Conservation (phyloP, 2,113 vertebrate genomes). For the Hydrochoerus hydrochaeris region DNA sequence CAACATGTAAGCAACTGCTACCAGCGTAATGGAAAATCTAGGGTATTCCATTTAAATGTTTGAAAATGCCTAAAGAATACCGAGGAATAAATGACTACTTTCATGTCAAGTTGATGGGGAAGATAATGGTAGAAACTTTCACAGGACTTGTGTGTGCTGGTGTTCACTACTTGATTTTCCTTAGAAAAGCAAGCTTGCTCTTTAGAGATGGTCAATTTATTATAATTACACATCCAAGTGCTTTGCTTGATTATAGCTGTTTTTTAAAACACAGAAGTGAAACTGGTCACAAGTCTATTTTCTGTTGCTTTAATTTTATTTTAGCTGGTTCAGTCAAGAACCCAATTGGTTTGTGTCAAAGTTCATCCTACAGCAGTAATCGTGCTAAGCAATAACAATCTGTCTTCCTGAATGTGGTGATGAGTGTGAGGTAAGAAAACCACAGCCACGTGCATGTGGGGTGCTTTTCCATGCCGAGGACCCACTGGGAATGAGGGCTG, state of each 20-base stretch:
- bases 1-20: background rate
- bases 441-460: background rate
- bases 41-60: background rate
- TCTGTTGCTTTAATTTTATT: background rate
- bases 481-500: background rate
- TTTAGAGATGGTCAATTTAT: background rate
- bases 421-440: constrained; percentile 48
- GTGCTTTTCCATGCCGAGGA: background rate
- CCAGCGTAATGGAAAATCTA: background rate
- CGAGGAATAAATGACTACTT: background rate
- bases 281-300: background rate
- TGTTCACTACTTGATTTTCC: background rate
- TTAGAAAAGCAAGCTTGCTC: background rate
- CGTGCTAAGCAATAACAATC: constrained; percentile 44
- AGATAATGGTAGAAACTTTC: background rate
- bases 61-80: constrained; percentile 3
- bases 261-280: constrained; percentile 43
- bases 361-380: constrained; percentile 20
- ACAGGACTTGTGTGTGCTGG: background rate
- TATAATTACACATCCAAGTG: background rate
- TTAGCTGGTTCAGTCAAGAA: constrained; percentile 44
- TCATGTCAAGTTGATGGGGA: background rate
- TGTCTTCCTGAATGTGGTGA: background rate
- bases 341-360: constrained; percentile 51
- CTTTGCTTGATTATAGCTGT: background rate